Percentiles rank a stretch among this genome's conserved stretches.
These are phyloP conservation scores for Solea solea DNA, from an alignment of 2,113 vertebrate genomes.

Conservation along the genomic window DNA sequence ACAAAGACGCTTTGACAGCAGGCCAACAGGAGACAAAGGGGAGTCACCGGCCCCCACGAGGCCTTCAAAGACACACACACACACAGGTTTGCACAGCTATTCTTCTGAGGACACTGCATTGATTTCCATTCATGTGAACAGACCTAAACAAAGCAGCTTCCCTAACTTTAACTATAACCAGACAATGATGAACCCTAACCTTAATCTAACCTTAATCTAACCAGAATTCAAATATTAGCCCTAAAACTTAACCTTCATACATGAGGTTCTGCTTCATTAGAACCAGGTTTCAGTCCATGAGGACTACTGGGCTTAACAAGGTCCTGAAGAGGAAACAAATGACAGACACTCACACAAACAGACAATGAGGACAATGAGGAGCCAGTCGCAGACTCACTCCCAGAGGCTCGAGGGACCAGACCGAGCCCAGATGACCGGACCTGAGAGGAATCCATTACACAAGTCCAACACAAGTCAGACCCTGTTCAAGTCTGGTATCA, in stretches of 20 bases:
- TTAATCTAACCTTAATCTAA: too few species aligned
- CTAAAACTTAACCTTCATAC: too few species aligned
- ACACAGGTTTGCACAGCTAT: slow-evolving; percentile 6
- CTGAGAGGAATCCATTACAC: slow-evolving; percentile 69
- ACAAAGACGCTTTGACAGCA: slow-evolving; percentile 81
- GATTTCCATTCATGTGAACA: too few species aligned
- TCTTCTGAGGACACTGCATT: too few species aligned
- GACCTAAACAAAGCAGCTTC: too few species aligned
- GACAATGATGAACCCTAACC: too few species aligned
- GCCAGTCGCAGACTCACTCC: slow-evolving; percentile 54
- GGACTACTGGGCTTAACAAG: too few species aligned
- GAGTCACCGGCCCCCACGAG: slow-evolving; percentile 72
- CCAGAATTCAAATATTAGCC: too few species aligned
- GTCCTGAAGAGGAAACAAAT: too few species aligned
- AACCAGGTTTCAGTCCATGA: too few species aligned
- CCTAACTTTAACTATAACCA: too few species aligned
- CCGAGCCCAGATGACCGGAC: slow-evolving; percentile 54
- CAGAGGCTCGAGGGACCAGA: slow-evolving; percentile 57
- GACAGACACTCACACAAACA: slow-evolving; percentile 40
- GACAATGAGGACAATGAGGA: slow-evolving; percentile 70
- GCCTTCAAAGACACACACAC: slow-evolving; percentile 59
- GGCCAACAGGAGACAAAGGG: slow-evolving; percentile 77
- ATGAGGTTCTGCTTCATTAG: too few species aligned
- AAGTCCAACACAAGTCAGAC: slow-evolving; percentile 52
- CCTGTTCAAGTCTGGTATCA: not conserved